Base-by-base conservation (phyloP, 1,140 invertebrate genomes). In the Plodia interpunctella region DNA sequence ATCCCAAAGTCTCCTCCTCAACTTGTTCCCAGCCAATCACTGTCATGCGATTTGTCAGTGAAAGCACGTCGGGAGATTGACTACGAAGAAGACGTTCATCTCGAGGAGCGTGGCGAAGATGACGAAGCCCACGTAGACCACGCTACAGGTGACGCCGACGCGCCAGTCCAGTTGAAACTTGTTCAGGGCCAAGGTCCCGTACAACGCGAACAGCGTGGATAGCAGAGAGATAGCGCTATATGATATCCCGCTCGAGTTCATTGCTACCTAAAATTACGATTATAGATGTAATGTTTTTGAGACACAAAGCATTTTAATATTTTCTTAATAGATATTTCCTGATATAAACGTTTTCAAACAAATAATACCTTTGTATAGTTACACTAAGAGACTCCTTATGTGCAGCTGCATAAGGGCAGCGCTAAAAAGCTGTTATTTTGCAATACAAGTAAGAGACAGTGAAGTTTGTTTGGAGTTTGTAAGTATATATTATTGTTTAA, bases 61-160 rank as follows among this genome's bases (percentile, higher is more conserved):
- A 15, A 72, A 64, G 60, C 96, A 97, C 32, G 95, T 94, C 57
- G 95, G 95, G 60, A 96, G 86, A 90, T 97, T 97, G 59, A 97
- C 95, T 62, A 90, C 92, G 87, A 97, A 96, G 91, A 97, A 96
- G 60, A 96, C 93, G 87, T 97, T 97, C 59, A 97, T 90, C 90
- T 97, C 96, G 67, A 97, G 96, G 55, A 97, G 91, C 57, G 94
- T 94, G 49, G 96, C 95, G 64, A 97, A 90, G 54, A 95, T 90
- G 55, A 97, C 90, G 75, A 96, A 97, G 15, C 93, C 92, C 49
- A 92, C 90, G 87, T 97, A 97, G 88, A 96, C 94, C 60, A 94
- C 76, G 30, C 96, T 90, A 77, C 95, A 96, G 51, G 94, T 92
- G 35, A 94, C 87, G 53, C 96, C 96, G 30, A 95, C 93, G 85